phyloP scores from a whole-genome alignment of 2,888 invertebrate species.

The Torymus auratus region DNA sequence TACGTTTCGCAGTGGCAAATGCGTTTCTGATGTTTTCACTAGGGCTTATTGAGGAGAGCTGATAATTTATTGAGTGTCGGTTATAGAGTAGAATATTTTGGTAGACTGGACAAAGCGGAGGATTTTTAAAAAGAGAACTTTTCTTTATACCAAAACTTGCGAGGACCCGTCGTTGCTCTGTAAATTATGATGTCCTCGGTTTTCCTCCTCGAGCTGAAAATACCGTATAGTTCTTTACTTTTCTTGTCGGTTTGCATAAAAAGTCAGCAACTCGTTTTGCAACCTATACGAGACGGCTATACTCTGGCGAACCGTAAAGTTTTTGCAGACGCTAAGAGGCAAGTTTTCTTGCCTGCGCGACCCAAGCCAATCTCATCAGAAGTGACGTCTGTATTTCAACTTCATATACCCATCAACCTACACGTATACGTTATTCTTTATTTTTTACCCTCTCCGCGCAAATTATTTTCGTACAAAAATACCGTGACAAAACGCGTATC shows the following conservation, averaged over 20 bases:
- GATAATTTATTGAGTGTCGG: constrained; percentile 15
- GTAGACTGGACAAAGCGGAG: background rate
- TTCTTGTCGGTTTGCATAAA: no score
- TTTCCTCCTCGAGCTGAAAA: no score
- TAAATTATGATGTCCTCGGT: no score
- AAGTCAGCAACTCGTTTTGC: no score
- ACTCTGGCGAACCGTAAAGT: no score
- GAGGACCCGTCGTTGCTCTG: no score
- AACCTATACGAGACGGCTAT: no score
- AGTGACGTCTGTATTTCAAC: constrained; percentile 41
- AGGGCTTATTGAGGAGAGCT: background rate
- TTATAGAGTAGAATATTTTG: background rate
- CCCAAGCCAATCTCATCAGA: background rate
- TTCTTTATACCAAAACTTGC: no score
- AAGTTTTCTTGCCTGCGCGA: background rate
- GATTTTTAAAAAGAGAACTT: background rate
- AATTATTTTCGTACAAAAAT: constrained; percentile 51
- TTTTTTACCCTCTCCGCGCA: constrained; percentile 4
- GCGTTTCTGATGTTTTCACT: constrained; percentile 5
- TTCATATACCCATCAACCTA: background rate
- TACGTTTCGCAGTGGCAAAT: background rate
- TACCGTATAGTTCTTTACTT: no score
- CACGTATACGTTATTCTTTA: background rate
- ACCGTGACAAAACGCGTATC: constrained; percentile 34
- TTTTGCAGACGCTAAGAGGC: no score